Conservation (phyloP, 2,797 vertebrate genomes). For the Gephyroberyx darwinii region DNA sequence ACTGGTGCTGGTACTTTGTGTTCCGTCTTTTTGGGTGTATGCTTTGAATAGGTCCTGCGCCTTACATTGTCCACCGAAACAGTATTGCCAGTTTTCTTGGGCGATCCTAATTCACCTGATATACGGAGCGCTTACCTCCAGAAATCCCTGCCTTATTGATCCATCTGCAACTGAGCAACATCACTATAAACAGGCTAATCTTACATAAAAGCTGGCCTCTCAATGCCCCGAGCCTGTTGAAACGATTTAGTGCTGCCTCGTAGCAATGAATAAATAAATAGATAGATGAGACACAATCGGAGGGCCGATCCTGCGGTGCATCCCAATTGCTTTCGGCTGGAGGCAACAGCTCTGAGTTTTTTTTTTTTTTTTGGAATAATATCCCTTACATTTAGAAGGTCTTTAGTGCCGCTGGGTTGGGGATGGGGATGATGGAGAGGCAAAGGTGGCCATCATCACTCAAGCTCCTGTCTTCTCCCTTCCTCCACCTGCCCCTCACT, state of each 20-base stretch:
- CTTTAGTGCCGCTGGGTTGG: slow-evolving; percentile 19
- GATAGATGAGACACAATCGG: slow-evolving; percentile 69
- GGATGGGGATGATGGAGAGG: slow-evolving; percentile 32
- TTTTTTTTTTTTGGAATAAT: slow-evolving; percentile 34
- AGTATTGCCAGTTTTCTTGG: slow-evolving; percentile 59
- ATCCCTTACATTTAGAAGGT: slow-evolving; percentile 41
- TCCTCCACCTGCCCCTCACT: slow-evolving; percentile 25
- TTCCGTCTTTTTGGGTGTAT: slow-evolving; percentile 43
- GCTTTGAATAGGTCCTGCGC: slow-evolving; percentile 41
- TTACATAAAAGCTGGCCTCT: slow-evolving; percentile 72
- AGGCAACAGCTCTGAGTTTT: slow-evolving; percentile 45
- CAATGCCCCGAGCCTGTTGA: slow-evolving; percentile 62
- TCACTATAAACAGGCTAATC: slow-evolving; percentile 75
- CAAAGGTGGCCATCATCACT: slow-evolving; percentile 46
- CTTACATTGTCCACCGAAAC: slow-evolving; percentile 59
- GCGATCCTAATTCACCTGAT: slow-evolving; percentile 67
- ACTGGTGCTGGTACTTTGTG: slow-evolving; percentile 19
- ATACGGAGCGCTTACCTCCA: slow-evolving; percentile 56
- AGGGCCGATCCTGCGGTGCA: slow-evolving; percentile 43
- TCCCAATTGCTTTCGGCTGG: slow-evolving; percentile 40
- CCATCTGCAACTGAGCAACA: slow-evolving; percentile 59
- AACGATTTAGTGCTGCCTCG: slow-evolving; percentile 70
- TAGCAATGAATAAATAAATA: slow-evolving; percentile 81
- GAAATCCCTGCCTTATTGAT: slow-evolving; percentile 74
- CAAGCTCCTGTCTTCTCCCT: slow-evolving; percentile 39